Conservation (phyloP, 2,888 invertebrate genomes). For the Trachelus iudaicus region DNA sequence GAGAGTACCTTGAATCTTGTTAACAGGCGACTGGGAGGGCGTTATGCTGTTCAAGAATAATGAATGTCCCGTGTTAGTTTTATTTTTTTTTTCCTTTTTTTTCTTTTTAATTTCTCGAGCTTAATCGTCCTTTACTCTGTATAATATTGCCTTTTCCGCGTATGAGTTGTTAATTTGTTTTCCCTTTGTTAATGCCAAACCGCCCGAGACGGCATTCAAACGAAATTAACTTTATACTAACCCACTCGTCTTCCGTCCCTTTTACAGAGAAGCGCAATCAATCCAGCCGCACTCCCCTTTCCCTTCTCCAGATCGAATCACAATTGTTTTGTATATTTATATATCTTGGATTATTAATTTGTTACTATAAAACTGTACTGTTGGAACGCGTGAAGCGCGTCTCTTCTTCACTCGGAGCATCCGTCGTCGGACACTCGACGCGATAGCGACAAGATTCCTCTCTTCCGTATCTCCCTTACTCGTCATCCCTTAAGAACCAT, state of each 20-base stretch:
- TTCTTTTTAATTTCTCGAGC: background rate
- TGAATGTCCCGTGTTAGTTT: background rate
- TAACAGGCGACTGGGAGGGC: background rate
- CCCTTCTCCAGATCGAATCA: background rate
- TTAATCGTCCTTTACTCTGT: background rate
- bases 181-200: background rate
- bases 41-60: background rate
- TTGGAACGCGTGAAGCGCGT: background rate
- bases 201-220: background rate
- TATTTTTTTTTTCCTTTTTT: background rate
- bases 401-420: background rate
- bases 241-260: background rate
- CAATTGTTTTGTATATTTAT: constrained; percentile 39
- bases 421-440: background rate
- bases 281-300: too few relatives aligned
- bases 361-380: constrained; percentile 8
- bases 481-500: background rate
- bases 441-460: background rate
- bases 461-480: background rate
- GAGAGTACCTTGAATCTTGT: background rate
- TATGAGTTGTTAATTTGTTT: background rate
- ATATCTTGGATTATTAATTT: constrained; percentile 30
- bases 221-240: background rate
- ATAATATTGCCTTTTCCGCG: background rate
- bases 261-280: background rate